Conservation (phyloP, 1,140 invertebrate genomes). For the Drosophila baimaii region DNA sequence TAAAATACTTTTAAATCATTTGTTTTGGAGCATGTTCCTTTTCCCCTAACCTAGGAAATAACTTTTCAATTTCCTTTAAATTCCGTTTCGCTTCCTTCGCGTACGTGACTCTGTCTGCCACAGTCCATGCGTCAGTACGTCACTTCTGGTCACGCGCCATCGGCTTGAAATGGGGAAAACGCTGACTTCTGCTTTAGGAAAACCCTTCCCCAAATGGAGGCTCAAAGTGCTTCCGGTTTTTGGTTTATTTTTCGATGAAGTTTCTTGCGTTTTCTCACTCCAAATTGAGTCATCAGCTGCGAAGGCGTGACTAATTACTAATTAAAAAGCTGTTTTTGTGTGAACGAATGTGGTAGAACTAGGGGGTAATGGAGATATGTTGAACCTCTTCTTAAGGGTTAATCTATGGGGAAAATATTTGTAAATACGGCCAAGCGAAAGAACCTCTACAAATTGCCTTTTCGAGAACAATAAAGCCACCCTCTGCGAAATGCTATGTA, state of each 20-base stretch:
- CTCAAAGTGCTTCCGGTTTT: constrained; percentile 51
- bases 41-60: constrained; percentile 24
- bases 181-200: constrained; percentile 25
- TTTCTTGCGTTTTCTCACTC: constrained; percentile 43
- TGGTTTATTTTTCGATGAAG: constrained; percentile 56
- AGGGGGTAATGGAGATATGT: constrained; percentile 2
- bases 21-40: not conserved
- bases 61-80: constrained; percentile 28
- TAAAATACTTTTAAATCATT: not conserved
- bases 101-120: constrained; percentile 38
- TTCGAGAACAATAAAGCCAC: constrained; percentile 50
- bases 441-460: constrained; percentile 47
- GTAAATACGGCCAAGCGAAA: constrained; percentile 49
- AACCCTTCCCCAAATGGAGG: constrained; percentile 27
- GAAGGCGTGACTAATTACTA: constrained; percentile 73
- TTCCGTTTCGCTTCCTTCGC: not conserved
- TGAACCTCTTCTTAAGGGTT: constrained; percentile 30
- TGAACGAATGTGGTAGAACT: constrained; percentile 32
- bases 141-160: constrained; percentile 45
- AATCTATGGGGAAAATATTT: constrained; percentile 59
- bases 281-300: constrained; percentile 60
- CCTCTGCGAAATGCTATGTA: constrained; percentile 10
- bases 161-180: constrained; percentile 27
- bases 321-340: constrained; percentile 65
- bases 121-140: constrained; percentile 3